Percentiles rank a stretch among this genome's conserved stretches.
Evolutionary conservation across 2,113 vertebrate species (phyloP).

Genomic region (Egretta garzetta): DNA sequence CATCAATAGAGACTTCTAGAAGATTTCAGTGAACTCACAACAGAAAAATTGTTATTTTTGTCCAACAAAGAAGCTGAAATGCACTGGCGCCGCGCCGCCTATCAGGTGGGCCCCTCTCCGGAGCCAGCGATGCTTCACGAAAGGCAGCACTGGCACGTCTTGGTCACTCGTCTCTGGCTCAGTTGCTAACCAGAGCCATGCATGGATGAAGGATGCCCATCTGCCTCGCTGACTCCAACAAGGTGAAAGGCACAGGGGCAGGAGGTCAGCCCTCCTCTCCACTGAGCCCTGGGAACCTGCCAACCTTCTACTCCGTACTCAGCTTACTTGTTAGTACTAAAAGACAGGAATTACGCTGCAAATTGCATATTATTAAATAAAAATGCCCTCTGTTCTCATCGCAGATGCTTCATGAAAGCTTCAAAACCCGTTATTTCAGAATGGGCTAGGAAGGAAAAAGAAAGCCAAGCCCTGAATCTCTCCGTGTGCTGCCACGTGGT

Average conservation of each 20-base stretch:
- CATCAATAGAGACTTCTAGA: background rate
- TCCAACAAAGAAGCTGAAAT: background rate
- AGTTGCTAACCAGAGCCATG: background rate
- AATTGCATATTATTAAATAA: background rate
- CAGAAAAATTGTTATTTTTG: background rate
- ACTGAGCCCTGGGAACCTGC: background rate
- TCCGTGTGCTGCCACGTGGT: fast-evolving
- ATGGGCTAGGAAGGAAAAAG: background rate
- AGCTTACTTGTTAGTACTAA: background rate
- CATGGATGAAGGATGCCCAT: background rate
- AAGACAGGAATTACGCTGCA: background rate
- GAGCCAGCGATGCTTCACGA: background rate
- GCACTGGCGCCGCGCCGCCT: background rate
- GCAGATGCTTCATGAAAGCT: background rate
- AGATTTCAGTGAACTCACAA: background rate
- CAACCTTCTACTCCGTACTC: background rate
- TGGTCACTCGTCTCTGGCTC: background rate
- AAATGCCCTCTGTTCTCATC: background rate
- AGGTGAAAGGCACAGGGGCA: background rate
- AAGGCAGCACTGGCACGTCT: background rate
- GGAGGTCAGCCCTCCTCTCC: background rate
- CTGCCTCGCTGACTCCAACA: background rate
- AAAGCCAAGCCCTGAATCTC: background rate
- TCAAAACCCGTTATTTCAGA: background rate
- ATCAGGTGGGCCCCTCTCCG: background rate